Evolutionary conservation across 2,113 vertebrate genomes (phyloP).

Genomic region (Vulpes vulpes): DNA sequence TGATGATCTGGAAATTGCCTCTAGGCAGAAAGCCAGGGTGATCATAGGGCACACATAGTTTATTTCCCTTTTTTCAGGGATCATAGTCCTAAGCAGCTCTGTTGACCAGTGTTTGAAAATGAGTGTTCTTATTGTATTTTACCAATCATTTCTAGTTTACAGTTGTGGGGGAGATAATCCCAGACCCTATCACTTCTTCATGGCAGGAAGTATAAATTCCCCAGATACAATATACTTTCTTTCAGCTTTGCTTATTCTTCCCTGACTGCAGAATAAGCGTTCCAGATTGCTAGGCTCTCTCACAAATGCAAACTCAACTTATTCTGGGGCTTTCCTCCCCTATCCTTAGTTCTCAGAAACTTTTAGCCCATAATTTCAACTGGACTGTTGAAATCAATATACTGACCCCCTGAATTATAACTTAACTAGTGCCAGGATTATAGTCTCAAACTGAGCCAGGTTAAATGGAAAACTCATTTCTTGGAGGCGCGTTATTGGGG

Average conservation of each 20-base stretch:
- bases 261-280: background rate
- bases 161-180: background rate
- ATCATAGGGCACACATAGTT: background rate
- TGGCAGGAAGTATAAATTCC: constrained; percentile 44
- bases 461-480: constrained; percentile 44
- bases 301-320: background rate
- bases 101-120: background rate
- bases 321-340: background rate
- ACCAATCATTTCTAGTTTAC: constrained; percentile 34
- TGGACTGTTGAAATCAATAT: background rate
- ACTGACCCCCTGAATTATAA: background rate
- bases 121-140: constrained; percentile 1
- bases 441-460: background rate
- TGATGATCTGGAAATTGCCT: background rate
- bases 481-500: background rate
- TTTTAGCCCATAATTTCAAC: constrained; percentile 24
- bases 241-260: constrained; percentile 39
- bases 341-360: constrained; percentile 23
- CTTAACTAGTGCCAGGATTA: background rate
- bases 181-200: constrained; percentile 22
- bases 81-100: background rate
- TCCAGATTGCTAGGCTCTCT: background rate
- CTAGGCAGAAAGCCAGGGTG: background rate
- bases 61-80: background rate
- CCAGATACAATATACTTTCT: constrained; percentile 31